These are phyloP conservation scores for Atopsyche davidsoni DNA, from an alignment of 1,140 invertebrate species.

Conservation along the genomic window DNA sequence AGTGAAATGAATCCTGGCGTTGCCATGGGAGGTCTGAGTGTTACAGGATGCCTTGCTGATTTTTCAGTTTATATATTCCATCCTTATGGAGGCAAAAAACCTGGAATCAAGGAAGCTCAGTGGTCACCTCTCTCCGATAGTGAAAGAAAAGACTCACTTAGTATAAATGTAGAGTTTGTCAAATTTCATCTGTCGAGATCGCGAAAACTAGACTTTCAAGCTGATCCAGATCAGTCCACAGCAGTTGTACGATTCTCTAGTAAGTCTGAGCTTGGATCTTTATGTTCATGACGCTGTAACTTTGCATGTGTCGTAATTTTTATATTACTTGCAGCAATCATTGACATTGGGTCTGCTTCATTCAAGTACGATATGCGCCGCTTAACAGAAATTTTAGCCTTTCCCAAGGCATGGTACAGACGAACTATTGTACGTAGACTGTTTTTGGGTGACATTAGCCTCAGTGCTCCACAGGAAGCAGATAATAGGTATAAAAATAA, in stretches of 20 bases:
- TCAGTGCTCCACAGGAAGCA: constrained; percentile 73
- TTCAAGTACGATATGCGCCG: constrained; percentile 99
- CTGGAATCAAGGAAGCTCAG: constrained; percentile 72
- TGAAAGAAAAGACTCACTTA: constrained; percentile 90
- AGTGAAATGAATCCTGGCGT: constrained; percentile 59
- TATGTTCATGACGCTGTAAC: not conserved
- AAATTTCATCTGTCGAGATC: constrained; percentile 91
- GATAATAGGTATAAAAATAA: constrained; percentile 17
- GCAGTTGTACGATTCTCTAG: constrained; percentile 89
- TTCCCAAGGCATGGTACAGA: constrained; percentile 97
- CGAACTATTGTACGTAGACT: constrained; percentile 85
- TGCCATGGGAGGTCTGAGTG: constrained; percentile 80
- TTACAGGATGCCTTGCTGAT: constrained; percentile 90
- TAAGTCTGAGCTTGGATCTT: constrained; percentile 41
- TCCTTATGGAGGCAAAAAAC: constrained; percentile 87
- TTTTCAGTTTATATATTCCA: constrained; percentile 98
- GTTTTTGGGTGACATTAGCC: constrained; percentile 85
- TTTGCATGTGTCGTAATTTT: constrained; percentile 21
- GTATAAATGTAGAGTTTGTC: constrained; percentile 95
- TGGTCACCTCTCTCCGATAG: constrained; percentile 82
- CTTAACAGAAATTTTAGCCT: constrained; percentile 94
- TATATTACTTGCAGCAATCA: constrained; percentile 61
- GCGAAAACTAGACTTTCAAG: constrained; percentile 72
- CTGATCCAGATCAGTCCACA: constrained; percentile 57
- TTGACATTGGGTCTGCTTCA: constrained; percentile 94